These are phyloP conservation scores for Poeciliopsis turneri DNA, from an alignment of 2,797 vertebrate species.

Conservation along the genomic window DNA sequence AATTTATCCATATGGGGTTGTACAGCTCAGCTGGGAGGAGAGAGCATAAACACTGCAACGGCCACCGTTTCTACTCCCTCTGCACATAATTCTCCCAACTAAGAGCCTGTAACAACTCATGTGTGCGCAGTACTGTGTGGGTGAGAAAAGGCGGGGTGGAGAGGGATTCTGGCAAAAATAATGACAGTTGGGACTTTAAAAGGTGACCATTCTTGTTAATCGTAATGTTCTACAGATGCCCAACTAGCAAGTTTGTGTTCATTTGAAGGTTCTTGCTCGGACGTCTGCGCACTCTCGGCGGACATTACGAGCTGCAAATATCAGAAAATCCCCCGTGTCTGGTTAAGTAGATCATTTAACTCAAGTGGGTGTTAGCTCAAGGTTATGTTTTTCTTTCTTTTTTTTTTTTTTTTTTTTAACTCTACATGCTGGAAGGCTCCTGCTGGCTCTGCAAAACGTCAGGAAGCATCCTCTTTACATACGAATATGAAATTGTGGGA, in stretches of 20 bases:
- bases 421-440: constrained; percentile 47
- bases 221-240: constrained; percentile 30
- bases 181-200: constrained; percentile 54
- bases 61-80: constrained; percentile 54
- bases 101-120: constrained; percentile 56
- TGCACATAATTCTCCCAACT: constrained; percentile 59
- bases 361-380: constrained; percentile 71
- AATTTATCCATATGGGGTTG: constrained; percentile 65
- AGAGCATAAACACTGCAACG: constrained; percentile 51
- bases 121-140: constrained; percentile 33
- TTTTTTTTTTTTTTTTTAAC: constrained; percentile 2
- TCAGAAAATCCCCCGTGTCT: constrained; percentile 51
- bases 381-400: constrained; percentile 56
- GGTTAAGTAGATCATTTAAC: constrained; percentile 69
- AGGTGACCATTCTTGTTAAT: constrained; percentile 46
- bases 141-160: constrained; percentile 16
- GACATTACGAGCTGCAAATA: constrained; percentile 51
- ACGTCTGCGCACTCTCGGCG: constrained; percentile 8
- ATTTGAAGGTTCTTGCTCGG: constrained; percentile 31
- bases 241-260: constrained; percentile 14
- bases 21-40: constrained; percentile 48
- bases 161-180: constrained; percentile 44
- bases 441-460: constrained; percentile 61
- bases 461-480: constrained; percentile 43
- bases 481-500: constrained; percentile 35